Base-by-base conservation (phyloP, 1,140 invertebrate genomes). In the Lineus longissimus region DNA sequence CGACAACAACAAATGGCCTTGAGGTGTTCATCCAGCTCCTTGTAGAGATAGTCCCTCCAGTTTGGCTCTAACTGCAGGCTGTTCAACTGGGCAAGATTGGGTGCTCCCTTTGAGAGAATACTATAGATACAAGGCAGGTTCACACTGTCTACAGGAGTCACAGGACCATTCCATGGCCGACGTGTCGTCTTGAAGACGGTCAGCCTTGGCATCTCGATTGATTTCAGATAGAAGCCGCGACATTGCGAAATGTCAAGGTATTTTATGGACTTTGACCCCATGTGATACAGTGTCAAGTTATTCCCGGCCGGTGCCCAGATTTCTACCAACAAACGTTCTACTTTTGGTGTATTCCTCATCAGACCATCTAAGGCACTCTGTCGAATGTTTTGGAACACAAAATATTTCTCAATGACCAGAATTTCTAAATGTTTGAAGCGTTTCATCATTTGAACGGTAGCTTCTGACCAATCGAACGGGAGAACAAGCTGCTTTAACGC, bases 401-500 rank as follows among this genome's bases (percentile, higher is more conserved):
- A 77, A 59, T 78, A 76, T 61, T 77, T 81, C 58, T 76, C 77
- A 45, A 81, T 62, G 2, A 77, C 75, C 7, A 81, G 62, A 59
- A 62, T 73, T 13, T 72, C 63, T 40, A 81, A 58, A 47, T 66
- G 68, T 61, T 73, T 70, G 19, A 81, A 65, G 2, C 71, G 66
- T 6, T 69, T 65, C 11, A 81, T 57, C 63, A 67, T 67, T 45
- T 71, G 55, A 7, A 81, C 66, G 56, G 72, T 73, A 15, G 56
- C 68, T 22, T 71, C 69, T 23, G 73, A 68, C 79, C 79, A 81
- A 64, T 79, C 76, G 71, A 81, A 81, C 7, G 79, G 79, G 61
- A 79, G 54, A 15, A 77, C 66, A 11, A 81, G 65, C 19, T 76
- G 74, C 19, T 64, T 67, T 0, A 79, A 31, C 36, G 72, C 73